Conservation (phyloP, 1,140 invertebrate genomes). For the Pantala flavescens region DNA sequence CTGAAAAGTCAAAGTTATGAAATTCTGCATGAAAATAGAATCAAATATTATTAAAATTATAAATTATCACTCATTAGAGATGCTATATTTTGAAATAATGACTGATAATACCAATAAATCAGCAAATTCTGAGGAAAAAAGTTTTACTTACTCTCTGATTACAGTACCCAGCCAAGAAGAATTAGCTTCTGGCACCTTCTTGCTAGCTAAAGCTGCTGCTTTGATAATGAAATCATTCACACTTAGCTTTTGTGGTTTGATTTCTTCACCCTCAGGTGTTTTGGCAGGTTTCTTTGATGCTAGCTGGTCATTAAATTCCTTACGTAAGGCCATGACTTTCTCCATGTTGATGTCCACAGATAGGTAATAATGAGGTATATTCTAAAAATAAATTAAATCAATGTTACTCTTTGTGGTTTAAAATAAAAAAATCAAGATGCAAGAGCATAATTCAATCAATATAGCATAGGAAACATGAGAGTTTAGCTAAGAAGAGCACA, state of each 20-base stretch:
- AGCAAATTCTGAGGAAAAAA: too few species aligned
- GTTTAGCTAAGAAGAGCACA: too few species aligned
- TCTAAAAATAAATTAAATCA: slow-evolving; percentile 31
- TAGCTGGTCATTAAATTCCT: slow-evolving; percentile 56
- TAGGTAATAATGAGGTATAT: slow-evolving; percentile 95
- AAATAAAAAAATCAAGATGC: background rate
- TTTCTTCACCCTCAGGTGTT: slow-evolving; percentile 51
- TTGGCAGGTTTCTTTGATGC: slow-evolving; percentile 56
- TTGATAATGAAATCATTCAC: slow-evolving; percentile 98
- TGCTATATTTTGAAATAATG: too few species aligned
- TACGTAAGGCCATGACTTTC: slow-evolving; percentile 50
- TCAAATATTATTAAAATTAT: too few species aligned
- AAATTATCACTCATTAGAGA: too few species aligned
- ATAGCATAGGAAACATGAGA: background rate
- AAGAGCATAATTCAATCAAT: too few species aligned
- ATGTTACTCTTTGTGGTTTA: background rate
- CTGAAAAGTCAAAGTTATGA: too few species aligned
- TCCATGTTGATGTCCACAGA: slow-evolving; percentile 81
- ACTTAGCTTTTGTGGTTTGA: slow-evolving; percentile 58
- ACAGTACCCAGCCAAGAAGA: slow-evolving; percentile 91
- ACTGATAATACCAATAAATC: too few species aligned
- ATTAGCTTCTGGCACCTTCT: slow-evolving; percentile 89
- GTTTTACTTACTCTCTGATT: slow-evolving; percentile 74
- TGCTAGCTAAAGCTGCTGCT: slow-evolving; percentile 81
- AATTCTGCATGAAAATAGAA: too few species aligned